Evolutionary conservation across 2,113 vertebrate species (phyloP).

Genomic region (Hepsetus odoe): DNA sequence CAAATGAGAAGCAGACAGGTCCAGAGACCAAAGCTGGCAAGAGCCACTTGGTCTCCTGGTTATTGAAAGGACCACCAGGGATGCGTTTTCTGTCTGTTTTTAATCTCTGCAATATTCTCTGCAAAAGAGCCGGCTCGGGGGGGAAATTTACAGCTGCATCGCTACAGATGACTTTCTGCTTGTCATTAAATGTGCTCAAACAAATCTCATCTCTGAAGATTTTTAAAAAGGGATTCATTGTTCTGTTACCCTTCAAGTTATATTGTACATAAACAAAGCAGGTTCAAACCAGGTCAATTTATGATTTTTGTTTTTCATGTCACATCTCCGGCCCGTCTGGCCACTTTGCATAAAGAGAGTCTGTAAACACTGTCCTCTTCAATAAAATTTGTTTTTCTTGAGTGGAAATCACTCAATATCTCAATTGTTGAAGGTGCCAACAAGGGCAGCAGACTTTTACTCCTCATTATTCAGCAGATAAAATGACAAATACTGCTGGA

Average conservation of each 20-base stretch:
- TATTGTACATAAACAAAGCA: not conserved
- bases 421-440: conserved; percentile 20
- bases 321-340: not conserved
- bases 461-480: conserved; percentile 25
- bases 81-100: conserved; percentile 53
- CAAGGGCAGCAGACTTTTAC: conserved; percentile 3
- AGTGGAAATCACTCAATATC: not conserved
- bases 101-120: conserved; percentile 55
- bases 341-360: not conserved
- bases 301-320: conserved; percentile 26
- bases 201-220: conserved; percentile 48
- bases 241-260: conserved; percentile 12
- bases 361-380: conserved; percentile 11
- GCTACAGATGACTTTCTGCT: conserved; percentile 55
- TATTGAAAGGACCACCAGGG: conserved; percentile 53
- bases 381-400: conserved; percentile 4
- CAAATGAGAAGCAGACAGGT: conserved; percentile 48
- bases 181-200: conserved; percentile 54
- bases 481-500: conserved; percentile 32
- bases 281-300: not conserved
- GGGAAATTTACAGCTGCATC: conserved; percentile 50
- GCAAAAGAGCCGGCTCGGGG: conserved; percentile 42
- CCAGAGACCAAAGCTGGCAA: conserved; percentile 51
- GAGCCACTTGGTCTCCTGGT: conserved; percentile 37
- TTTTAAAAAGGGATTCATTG: conserved; percentile 9